phyloP scores from a whole-genome alignment of 2,113 vertebrate genomes.

The Chaetura pelagica region DNA sequence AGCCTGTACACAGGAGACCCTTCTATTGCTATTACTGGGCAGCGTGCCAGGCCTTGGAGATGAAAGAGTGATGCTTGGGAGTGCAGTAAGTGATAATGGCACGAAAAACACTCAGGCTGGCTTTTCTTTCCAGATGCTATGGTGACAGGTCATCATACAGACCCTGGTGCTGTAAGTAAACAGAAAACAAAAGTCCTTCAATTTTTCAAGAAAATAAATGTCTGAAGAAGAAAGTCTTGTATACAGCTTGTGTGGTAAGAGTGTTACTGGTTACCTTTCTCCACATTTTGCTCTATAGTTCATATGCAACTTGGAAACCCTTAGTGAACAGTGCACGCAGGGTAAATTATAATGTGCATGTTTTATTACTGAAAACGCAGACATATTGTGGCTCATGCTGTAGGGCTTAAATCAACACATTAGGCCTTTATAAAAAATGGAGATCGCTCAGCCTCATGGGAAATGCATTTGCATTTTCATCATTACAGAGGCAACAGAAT shows the following conservation, averaged over 20 bases:
- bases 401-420: conserved; percentile 54
- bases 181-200: not conserved
- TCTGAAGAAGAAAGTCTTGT: not conserved
- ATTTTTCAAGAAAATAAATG: not conserved
- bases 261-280: not conserved
- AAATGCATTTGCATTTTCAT: conserved; percentile 60
- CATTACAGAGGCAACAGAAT: conserved; percentile 50
- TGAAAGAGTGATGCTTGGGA: not conserved
- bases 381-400: conserved; percentile 39
- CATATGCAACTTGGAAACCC: not conserved
- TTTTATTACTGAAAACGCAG: conserved; percentile 19
- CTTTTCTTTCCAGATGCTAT: not conserved
- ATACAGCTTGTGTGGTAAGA: not conserved
- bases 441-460: conserved; percentile 14
- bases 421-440: conserved; percentile 32
- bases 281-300: not conserved
- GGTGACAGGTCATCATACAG: not conserved
- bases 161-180: not conserved
- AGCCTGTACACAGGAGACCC: not conserved
- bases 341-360: not conserved
- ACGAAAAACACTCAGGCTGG: not conserved
- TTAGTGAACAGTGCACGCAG: not conserved
- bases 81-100: not conserved
- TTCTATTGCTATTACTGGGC: not conserved
- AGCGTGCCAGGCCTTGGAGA: not conserved